Percentiles rank a stretch among this genome's conserved stretches.
Conservation (phyloP, 2,797 vertebrate species). For the Choloepus didactylus region DNA sequence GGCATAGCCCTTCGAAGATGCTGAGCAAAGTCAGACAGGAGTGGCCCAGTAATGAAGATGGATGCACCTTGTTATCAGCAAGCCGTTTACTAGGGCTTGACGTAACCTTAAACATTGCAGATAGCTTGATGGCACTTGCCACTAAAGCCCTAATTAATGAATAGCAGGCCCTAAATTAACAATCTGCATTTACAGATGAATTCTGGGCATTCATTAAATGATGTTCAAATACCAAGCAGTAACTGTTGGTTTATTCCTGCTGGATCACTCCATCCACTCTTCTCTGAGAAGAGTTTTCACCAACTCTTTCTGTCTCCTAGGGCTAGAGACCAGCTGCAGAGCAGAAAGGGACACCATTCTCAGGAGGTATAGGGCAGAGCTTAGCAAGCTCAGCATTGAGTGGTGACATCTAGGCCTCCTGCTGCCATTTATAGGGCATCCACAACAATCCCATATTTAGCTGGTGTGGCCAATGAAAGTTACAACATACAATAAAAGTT, state of each 20-base stretch:
- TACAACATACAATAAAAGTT: neutral
- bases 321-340: slow-evolving; percentile 79
- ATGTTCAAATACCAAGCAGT: slow-evolving; percentile 90
- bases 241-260: slow-evolving; percentile 85
- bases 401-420: slow-evolving; percentile 78
- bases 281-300: slow-evolving; percentile 78
- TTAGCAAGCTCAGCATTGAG: slow-evolving; percentile 60
- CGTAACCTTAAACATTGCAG: slow-evolving; percentile 98
- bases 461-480: slow-evolving; percentile 72
- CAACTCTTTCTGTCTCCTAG: slow-evolving; percentile 70
- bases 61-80: slow-evolving; percentile 98
- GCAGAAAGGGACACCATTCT: slow-evolving; percentile 74
- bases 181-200: slow-evolving; percentile 95
- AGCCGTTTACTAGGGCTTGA: slow-evolving; percentile 97
- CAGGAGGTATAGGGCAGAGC: slow-evolving; percentile 6
- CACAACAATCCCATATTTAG: slow-evolving; percentile 72
- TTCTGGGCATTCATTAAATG: slow-evolving; percentile 94
- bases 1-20: slow-evolving; percentile 92
- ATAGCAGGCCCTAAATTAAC: slow-evolving; percentile 94
- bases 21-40: slow-evolving; percentile 94
- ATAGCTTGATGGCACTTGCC: slow-evolving; percentile 96
- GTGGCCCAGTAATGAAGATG: slow-evolving; percentile 97
- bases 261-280: slow-evolving; percentile 79
- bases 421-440: slow-evolving; percentile 74
- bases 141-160: slow-evolving; percentile 99